These are phyloP conservation scores for Pteromalus puparum DNA, from an alignment of 1,140 invertebrate genomes.

Conservation along the genomic window DNA sequence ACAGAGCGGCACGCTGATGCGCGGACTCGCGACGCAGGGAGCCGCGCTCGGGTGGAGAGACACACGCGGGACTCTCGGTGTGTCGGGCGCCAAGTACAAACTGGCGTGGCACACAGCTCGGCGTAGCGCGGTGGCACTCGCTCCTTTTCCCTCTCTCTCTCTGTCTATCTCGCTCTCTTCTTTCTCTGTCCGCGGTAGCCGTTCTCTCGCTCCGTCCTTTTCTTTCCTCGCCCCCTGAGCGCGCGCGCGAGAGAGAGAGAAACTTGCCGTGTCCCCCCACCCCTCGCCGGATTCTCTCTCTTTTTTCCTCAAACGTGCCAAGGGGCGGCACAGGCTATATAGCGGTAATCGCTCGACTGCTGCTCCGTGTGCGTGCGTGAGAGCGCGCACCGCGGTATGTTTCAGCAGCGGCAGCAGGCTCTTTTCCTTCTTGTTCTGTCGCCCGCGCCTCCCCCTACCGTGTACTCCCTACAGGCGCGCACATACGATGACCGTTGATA, in stretches of 20 bases:
- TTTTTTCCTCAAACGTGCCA: conserved; percentile 60
- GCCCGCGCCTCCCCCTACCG: conserved; percentile 27
- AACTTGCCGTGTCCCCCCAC: conserved; percentile 43
- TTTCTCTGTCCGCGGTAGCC: conserved; percentile 9
- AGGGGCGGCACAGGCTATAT: conserved; percentile 58
- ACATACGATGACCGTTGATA: conserved; percentile 35
- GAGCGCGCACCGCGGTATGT: conserved; percentile 52
- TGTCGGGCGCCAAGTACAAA: conserved; percentile 69
- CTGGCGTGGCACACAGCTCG: conserved; percentile 59
- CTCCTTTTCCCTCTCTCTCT: conserved; percentile 49
- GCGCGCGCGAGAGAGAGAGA: background rate
- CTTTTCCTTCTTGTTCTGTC: conserved; percentile 33
- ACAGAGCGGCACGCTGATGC: background rate
- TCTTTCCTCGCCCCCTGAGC: conserved; percentile 21
- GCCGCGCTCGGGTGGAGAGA: conserved; percentile 46
- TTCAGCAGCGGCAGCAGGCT: conserved; percentile 50
- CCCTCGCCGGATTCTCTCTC: conserved; percentile 45
- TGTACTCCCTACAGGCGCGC: background rate
- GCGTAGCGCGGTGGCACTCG: conserved; percentile 66
- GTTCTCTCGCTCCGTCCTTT: background rate
- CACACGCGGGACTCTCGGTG: conserved; percentile 59
- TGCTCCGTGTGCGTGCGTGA: conserved; percentile 27
- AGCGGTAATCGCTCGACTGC: conserved; percentile 56
- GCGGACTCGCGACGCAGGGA: conserved; percentile 1
- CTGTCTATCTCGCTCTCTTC: conserved; percentile 47